These are phyloP conservation scores for Neodiprion virginianus DNA, from an alignment of 1,140 invertebrate genomes.

Conservation along the genomic window DNA sequence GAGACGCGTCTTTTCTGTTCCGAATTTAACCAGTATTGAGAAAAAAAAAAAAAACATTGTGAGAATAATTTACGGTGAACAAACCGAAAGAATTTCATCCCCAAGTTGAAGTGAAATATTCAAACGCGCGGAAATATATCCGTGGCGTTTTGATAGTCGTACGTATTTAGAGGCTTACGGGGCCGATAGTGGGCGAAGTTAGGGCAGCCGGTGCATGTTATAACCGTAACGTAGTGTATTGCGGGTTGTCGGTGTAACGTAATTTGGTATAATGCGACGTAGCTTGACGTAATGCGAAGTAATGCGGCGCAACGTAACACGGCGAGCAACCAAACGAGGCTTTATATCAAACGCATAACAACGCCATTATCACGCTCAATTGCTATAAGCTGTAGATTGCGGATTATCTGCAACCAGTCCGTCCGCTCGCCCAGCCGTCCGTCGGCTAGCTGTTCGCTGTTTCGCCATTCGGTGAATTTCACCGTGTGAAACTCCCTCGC, in stretches of 20 bases:
- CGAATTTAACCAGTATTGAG: too few relatives aligned
- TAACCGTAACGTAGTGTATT: background rate
- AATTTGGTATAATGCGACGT: background rate
- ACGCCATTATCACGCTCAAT: slow-evolving; percentile 39
- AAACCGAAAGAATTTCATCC: too few relatives aligned
- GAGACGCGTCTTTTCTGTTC: too few relatives aligned
- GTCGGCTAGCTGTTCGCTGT: background rate
- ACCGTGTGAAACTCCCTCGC: background rate
- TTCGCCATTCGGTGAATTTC: background rate
- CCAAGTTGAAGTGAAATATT: too few relatives aligned
- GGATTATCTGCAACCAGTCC: slow-evolving; percentile 33
- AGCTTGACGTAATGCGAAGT: slow-evolving; percentile 7
- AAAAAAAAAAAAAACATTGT: too few relatives aligned
- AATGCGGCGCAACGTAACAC: slow-evolving; percentile 16
- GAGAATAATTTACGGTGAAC: too few relatives aligned
- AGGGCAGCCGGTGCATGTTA: too few relatives aligned
- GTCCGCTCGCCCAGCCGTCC: slow-evolving; percentile 1
- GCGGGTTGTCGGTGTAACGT: background rate
- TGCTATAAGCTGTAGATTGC: slow-evolving; percentile 46
- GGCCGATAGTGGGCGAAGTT: too few relatives aligned
- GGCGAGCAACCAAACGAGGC: slow-evolving; percentile 27
- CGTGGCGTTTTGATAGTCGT: too few relatives aligned
- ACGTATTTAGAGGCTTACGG: too few relatives aligned
- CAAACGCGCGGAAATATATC: too few relatives aligned
- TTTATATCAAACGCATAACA: slow-evolving; percentile 48